Percentiles rank a stretch among this genome's conserved stretches.
phyloP scores from a whole-genome alignment of 23 tunicate species.

The Botrylloides violaceus region DNA sequence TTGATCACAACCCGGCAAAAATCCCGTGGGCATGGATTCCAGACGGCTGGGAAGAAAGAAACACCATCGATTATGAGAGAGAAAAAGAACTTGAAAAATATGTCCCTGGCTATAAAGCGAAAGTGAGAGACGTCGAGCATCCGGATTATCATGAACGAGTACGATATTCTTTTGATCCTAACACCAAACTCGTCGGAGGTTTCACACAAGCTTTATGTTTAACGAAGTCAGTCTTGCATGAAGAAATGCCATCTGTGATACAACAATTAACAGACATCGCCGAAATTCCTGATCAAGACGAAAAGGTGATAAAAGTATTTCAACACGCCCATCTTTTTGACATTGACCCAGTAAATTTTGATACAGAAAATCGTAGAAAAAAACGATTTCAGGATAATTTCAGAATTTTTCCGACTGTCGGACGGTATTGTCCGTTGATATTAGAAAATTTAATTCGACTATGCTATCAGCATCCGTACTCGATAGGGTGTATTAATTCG shows the following conservation, averaged over 20 bases:
- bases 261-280: slow-evolving; percentile 11
- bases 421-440: slow-evolving; percentile 21
- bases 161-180: slow-evolving; percentile 5
- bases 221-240: slow-evolving; percentile 54
- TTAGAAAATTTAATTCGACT: slow-evolving; percentile 38
- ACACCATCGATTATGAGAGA: slow-evolving; percentile 47
- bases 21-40: slow-evolving; percentile 93
- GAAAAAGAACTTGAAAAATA: slow-evolving; percentile 66
- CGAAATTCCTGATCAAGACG: slow-evolving; percentile 32
- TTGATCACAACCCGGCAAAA: slow-evolving; percentile 75
- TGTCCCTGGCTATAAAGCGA: slow-evolving; percentile 79
- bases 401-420: background rate
- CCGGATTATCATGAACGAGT: slow-evolving; percentile 58
- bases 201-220: slow-evolving; percentile 50
- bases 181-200: slow-evolving; percentile 27
- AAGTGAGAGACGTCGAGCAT: slow-evolving; percentile 19
- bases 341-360: slow-evolving; percentile 46
- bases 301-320: slow-evolving; percentile 45
- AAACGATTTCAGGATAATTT: background rate
- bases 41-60: slow-evolving; percentile 47
- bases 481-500: slow-evolving; percentile 2
- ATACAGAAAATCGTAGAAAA: slow-evolving; percentile 4
- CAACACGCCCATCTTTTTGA: slow-evolving; percentile 64
- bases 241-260: slow-evolving; percentile 31
- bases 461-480: slow-evolving; percentile 24